Evolutionary conservation across 1,140 invertebrate genomes (phyloP).

Genomic region (Monochamus saltuarius): DNA sequence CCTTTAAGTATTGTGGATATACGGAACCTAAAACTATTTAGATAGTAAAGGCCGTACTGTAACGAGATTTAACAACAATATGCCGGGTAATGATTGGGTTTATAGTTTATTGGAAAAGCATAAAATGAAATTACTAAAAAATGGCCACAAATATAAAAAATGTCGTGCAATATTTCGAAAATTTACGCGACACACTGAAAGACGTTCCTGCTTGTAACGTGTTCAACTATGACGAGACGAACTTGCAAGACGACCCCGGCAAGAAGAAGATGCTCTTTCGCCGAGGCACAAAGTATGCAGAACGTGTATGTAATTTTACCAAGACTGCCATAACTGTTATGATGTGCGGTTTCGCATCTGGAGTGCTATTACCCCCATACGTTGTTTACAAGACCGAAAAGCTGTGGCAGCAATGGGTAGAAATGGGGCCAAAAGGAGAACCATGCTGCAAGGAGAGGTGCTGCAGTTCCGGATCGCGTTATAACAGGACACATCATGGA

Average conservation of each 20-base stretch:
- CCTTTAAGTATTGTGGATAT: conserved; percentile 17
- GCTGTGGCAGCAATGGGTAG: conserved; percentile 45
- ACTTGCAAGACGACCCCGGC: conserved; percentile 36
- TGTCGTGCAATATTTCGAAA: conserved; percentile 15
- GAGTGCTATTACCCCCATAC: conserved; percentile 26
- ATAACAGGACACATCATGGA: conserved; percentile 48
- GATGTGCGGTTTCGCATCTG: no score
- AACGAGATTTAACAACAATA: neutral
- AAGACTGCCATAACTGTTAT: conserved; percentile 39
- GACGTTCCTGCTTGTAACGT: conserved; percentile 46
- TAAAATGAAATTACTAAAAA: conserved; percentile 13
- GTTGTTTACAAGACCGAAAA: conserved; percentile 49
- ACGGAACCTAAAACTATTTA: conserved; percentile 22
- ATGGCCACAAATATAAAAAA: neutral
- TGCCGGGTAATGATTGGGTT: no score
- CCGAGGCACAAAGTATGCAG: conserved; percentile 46
- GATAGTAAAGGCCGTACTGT: conserved; percentile 12
- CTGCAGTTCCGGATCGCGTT: conserved; percentile 27
- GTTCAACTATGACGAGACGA: conserved; percentile 53
- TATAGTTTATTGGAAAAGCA: neutral
- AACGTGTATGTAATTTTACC: conserved; percentile 40
- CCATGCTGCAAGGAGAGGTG: conserved; percentile 12
- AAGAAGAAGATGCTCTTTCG: conserved; percentile 40
- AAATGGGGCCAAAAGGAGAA: conserved; percentile 38
- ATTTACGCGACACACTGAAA: no score